A percentile compares a stretch with the other conserved stretches of the same genome.
phyloP scores from a whole-genome alignment of 2,888 invertebrate species.

The Oligia latruncula region DNA sequence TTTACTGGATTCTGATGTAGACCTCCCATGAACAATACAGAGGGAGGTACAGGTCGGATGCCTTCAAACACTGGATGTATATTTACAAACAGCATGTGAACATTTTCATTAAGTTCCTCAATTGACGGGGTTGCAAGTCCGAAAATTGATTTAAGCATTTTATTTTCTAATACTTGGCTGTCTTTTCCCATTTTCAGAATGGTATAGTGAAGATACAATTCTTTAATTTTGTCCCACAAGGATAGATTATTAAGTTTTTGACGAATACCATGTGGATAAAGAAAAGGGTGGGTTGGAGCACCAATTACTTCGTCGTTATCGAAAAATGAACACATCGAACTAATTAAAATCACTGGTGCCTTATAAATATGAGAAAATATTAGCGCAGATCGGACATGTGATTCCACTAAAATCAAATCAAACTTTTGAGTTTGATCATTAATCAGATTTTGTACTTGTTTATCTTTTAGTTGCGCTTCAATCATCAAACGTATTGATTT shows the following conservation, averaged over 20 bases:
- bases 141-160: constrained; percentile 58
- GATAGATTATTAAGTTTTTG: constrained; percentile 35
- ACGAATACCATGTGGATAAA: constrained; percentile 34
- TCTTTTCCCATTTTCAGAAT: constrained; percentile 19
- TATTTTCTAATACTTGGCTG: constrained; percentile 34
- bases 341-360: constrained; percentile 56
- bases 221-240: constrained; percentile 30
- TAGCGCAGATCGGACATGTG: constrained; percentile 42
- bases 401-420: constrained; percentile 63
- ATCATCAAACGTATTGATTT: constrained; percentile 40
- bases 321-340: too few species aligned
- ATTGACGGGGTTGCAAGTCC: constrained; percentile 55
- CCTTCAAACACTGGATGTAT: constrained; percentile 69
- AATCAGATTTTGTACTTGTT: constrained; percentile 55
- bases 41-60: constrained; percentile 70
- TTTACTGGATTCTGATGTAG: constrained; percentile 46
- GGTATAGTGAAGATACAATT: constrained; percentile 31
- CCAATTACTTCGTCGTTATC: constrained; percentile 9
- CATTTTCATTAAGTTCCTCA: constrained; percentile 65
- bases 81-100: constrained; percentile 71
- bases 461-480: constrained; percentile 56
- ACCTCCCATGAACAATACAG: constrained; percentile 70
- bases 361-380: constrained; percentile 59
- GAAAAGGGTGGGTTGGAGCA: constrained; percentile 10
- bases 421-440: constrained; percentile 51